Evolutionary conservation across 2,113 vertebrate genomes (phyloP).

Genomic region (Podiceps cristatus): DNA sequence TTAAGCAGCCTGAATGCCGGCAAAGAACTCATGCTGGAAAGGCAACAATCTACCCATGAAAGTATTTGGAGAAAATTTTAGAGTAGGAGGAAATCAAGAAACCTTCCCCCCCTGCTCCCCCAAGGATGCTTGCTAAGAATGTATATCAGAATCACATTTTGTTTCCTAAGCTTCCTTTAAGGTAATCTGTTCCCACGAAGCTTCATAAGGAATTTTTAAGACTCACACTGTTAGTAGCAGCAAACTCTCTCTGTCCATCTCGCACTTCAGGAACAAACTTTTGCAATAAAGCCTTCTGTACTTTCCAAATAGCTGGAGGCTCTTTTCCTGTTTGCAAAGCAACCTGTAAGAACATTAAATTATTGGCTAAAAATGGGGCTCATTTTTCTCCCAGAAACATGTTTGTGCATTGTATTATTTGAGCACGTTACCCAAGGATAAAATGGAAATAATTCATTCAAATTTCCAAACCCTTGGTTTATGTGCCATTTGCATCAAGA

Average conservation of each 20-base stretch:
- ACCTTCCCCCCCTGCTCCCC: fast-evolving
- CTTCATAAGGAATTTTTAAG: not conserved
- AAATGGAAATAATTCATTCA: not conserved
- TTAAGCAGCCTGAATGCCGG: not conserved
- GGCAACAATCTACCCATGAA: not conserved
- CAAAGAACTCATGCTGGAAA: not conserved
- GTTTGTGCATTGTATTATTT: not conserved
- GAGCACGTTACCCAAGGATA: not conserved
- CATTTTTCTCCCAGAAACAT: not conserved
- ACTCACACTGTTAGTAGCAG: constrained; percentile 98
- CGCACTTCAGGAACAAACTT: constrained; percentile 98
- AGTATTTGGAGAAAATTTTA: not conserved
- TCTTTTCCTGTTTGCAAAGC: constrained; percentile 90
- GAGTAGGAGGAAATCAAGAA: not conserved
- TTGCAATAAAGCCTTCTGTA: constrained; percentile 97
- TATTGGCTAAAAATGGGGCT: not conserved
- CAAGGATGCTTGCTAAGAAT: not conserved
- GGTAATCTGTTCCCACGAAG: not conserved
- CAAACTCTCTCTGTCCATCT: constrained; percentile 93
- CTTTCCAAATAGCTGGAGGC: constrained; percentile 98
- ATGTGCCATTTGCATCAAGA: not conserved
- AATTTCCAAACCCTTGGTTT: not conserved
- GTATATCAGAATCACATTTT: not conserved
- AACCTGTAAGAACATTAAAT: constrained; percentile 75
- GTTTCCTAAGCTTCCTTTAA: not conserved